A percentile compares a stretch with the other conserved stretches of the same genome.
Conservation (phyloP, 2,113 vertebrate genomes). For the Aleadryas rufinucha region DNA sequence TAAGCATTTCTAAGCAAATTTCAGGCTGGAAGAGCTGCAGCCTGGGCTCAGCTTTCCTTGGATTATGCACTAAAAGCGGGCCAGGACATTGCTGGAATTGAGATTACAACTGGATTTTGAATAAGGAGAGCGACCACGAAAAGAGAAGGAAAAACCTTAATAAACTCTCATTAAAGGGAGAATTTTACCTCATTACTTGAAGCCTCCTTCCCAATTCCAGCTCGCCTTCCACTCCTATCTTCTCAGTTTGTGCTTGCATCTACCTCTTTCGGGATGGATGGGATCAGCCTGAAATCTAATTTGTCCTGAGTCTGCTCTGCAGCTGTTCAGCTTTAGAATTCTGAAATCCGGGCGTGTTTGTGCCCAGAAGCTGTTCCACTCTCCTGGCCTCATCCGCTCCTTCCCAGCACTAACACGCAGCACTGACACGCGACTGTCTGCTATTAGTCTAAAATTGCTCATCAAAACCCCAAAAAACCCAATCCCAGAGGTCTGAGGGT, state of each 20-base stretch:
- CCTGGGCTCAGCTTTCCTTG: background rate
- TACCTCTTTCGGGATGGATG: background rate
- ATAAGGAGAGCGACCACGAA: fast-evolving
- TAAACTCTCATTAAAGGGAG: background rate
- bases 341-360: fast-evolving
- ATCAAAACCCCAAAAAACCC: background rate
- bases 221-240: background rate
- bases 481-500: fast-evolving
- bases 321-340: background rate
- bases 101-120: background rate
- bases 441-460: background rate
- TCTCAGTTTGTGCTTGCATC: background rate
- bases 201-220: background rate
- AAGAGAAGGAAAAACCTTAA: background rate
- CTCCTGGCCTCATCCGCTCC: background rate
- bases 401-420: background rate
- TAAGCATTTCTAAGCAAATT: background rate
- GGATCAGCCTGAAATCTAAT: background rate
- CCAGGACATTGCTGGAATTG: background rate
- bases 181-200: background rate
- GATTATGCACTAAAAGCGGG: fast-evolving
- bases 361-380: background rate
- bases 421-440: background rate
- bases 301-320: background rate
- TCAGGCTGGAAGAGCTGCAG: background rate